Percentiles rank a stretch among this genome's conserved stretches.
phyloP scores from a whole-genome alignment of 2,113 vertebrate species.

The Rhinoptilus africanus region DNA sequence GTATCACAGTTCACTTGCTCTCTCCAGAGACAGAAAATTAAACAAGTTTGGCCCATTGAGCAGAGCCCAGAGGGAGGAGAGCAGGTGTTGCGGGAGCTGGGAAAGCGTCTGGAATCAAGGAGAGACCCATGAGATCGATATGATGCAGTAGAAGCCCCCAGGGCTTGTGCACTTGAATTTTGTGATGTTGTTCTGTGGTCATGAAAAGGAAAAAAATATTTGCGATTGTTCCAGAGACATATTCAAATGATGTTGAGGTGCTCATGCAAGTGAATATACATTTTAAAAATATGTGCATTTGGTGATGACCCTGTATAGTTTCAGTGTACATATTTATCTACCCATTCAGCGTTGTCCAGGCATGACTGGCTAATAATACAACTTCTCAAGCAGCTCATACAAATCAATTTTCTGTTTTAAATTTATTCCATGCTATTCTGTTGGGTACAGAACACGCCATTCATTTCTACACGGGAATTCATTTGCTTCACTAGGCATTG shows the following conservation, averaged over 20 bases:
- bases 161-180: background rate
- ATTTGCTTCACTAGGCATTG: background rate
- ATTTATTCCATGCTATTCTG: background rate
- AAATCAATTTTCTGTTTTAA: constrained; percentile 15
- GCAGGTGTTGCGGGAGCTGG: background rate
- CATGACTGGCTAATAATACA: background rate
- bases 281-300: background rate
- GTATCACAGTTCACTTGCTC: background rate
- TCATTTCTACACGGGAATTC: background rate
- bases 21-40: background rate
- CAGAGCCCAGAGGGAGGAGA: background rate
- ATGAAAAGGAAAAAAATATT: background rate
- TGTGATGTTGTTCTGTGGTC: background rate
- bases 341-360: background rate
- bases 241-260: background rate
- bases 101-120: background rate
- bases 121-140: background rate
- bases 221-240: background rate
- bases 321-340: background rate
- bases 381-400: background rate
- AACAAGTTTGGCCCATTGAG: background rate
- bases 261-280: background rate
- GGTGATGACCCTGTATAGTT: background rate
- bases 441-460: background rate
- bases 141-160: background rate